A percentile compares a stretch with the other conserved stretches of the same genome.
phyloP scores from a whole-genome alignment of 2,113 vertebrate genomes.

The Columba janthina region DNA sequence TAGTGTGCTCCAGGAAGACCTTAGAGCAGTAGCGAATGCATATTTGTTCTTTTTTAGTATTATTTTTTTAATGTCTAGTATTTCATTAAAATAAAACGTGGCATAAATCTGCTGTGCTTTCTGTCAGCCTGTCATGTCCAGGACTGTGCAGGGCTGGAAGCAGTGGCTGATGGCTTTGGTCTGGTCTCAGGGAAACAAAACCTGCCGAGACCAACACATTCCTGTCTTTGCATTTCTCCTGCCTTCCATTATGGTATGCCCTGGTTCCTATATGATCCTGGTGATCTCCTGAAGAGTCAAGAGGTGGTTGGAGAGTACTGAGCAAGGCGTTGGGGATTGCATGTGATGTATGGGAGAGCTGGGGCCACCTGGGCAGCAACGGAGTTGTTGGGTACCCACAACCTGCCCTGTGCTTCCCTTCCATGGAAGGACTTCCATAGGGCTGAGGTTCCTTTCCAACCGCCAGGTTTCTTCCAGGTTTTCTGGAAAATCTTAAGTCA shows the following conservation, averaged over 20 bases:
- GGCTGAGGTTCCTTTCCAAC: background rate
- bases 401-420: fast-evolving
- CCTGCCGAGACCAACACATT: fast-evolving
- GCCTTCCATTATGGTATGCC: fast-evolving
- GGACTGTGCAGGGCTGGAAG: background rate
- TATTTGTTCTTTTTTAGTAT: background rate
- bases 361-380: background rate
- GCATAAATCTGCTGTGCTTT: background rate
- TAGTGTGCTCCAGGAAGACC: fast-evolving
- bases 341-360: fast-evolving
- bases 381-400: background rate
- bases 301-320: background rate
- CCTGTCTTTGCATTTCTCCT: fast-evolving
- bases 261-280: background rate
- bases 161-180: background rate
- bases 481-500: background rate
- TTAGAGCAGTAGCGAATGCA: background rate
- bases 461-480: background rate
- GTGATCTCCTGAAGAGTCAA: background rate
- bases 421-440: fast-evolving
- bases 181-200: background rate
- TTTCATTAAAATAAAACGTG: background rate
- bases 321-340: fast-evolving
- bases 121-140: background rate
- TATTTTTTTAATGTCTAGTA: background rate